Conservation (phyloP, 2,888 invertebrate genomes). For the Mellilla xanthometata region DNA sequence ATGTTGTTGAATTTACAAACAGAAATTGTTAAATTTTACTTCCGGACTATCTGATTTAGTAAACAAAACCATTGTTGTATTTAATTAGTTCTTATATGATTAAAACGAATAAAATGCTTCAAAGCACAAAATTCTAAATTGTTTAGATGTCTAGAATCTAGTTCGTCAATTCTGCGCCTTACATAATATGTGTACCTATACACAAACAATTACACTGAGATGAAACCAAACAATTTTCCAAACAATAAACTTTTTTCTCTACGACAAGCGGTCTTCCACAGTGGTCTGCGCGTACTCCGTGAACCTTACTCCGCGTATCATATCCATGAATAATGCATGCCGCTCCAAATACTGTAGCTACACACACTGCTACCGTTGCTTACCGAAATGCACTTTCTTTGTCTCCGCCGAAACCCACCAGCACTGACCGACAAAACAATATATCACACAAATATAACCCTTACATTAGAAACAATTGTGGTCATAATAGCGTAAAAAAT, state of each 20-base stretch:
- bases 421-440: conserved; percentile 7
- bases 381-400: conserved; percentile 79
- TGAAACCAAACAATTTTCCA: not conserved
- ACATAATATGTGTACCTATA: too few relatives aligned
- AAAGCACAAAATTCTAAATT: too few relatives aligned
- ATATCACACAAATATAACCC: conserved; percentile 2
- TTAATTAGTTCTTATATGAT: too few relatives aligned
- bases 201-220: too few relatives aligned
- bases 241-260: not conserved
- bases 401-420: conserved; percentile 46
- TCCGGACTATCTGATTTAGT: too few relatives aligned
- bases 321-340: conserved; percentile 74
- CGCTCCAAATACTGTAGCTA: conserved; percentile 78
- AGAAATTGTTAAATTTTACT: too few relatives aligned
- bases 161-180: too few relatives aligned
- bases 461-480: not conserved
- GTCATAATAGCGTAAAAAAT: not conserved
- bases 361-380: conserved; percentile 54
- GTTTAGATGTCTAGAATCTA: too few relatives aligned
- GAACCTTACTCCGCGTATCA: conserved; percentile 72
- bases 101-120: too few relatives aligned
- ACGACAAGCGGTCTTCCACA: too few relatives aligned
- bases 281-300: conserved; percentile 32
- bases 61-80: too few relatives aligned
- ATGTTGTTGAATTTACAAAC: too few relatives aligned